Evolutionary conservation across 2,888 invertebrate species (phyloP).

Genomic region (Crepidodera aurea): DNA sequence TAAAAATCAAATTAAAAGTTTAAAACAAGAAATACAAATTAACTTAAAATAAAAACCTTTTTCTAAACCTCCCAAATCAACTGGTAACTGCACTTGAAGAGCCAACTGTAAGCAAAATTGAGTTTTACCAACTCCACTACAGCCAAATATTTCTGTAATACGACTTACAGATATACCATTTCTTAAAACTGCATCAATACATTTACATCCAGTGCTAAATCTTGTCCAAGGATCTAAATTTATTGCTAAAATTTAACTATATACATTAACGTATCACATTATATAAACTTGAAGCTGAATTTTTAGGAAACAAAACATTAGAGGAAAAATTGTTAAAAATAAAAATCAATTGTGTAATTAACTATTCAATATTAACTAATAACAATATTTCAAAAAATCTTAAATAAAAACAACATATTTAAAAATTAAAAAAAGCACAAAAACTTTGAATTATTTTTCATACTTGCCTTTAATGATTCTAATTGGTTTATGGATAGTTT

Average conservation of each 20-base stretch:
- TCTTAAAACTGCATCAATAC: constrained; percentile 67
- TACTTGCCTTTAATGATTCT: constrained; percentile 22
- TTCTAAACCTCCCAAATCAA: constrained; percentile 64
- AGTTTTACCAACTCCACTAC: constrained; percentile 83
- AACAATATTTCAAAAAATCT: no score
- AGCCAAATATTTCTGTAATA: constrained; percentile 82
- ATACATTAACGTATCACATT: not conserved
- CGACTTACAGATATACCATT: constrained; percentile 76
- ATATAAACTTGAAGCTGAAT: no score
- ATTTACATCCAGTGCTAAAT: constrained; percentile 66
- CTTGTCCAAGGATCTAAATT: constrained; percentile 47
- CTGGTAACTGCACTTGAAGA: constrained; percentile 69
- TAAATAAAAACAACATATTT: no score
- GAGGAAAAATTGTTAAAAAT: no score
- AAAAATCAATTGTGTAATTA: no score
- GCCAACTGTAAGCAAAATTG: constrained; percentile 79
- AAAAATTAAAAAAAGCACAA: no score
- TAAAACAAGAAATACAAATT: constrained; percentile 22
- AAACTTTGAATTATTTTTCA: not conserved
- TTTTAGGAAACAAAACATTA: no score
- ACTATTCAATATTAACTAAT: not conserved
- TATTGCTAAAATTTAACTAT: constrained; percentile 39
- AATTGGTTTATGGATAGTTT: constrained; percentile 15
- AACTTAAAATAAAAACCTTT: constrained; percentile 60
- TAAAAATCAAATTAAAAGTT: constrained; percentile 43